These are phyloP conservation scores for Musca domestica DNA, from an alignment of 1,140 invertebrate species.

Conservation along the genomic window DNA sequence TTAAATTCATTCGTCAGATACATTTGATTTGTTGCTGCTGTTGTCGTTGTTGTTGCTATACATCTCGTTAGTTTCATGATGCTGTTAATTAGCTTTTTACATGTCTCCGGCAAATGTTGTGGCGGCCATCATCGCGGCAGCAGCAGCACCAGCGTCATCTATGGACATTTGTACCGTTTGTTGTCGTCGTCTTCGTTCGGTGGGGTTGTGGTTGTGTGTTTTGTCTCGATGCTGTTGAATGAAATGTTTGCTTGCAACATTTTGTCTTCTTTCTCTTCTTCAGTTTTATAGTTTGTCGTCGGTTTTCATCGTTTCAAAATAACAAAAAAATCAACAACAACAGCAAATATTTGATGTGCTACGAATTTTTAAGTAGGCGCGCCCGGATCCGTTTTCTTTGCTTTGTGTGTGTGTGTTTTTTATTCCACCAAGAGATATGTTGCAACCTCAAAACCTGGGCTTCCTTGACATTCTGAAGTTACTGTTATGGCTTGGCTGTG, in stretches of 20 bases:
- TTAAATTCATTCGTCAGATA: no score
- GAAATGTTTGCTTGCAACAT: constrained; percentile 17
- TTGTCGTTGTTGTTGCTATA: not conserved
- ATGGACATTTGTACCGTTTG: constrained; percentile 21
- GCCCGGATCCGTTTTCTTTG: constrained; percentile 28
- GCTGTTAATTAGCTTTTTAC: constrained; percentile 29
- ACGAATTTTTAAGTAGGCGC: constrained; percentile 53
- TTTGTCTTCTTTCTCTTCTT: not conserved
- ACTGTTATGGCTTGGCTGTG: not conserved
- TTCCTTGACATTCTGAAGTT: constrained; percentile 1
- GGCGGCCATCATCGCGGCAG: not conserved
- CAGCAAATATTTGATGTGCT: constrained; percentile 45
- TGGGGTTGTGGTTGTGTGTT: not conserved
- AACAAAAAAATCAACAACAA: constrained; percentile 22
- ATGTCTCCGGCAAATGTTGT: constrained; percentile 19
- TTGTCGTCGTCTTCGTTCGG: not conserved
- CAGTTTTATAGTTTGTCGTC: no score
- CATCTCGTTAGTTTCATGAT: constrained; percentile 23
- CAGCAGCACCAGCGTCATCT: no score
- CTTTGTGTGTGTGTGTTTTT: no score
- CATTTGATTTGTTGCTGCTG: no score
- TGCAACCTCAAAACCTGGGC: no score
- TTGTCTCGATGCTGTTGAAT: not conserved
- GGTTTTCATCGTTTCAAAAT: not conserved
- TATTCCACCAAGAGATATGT: no score